These are phyloP conservation scores for Idris sp. DNA, from an alignment of 1,140 invertebrate species.

Conservation along the genomic window DNA sequence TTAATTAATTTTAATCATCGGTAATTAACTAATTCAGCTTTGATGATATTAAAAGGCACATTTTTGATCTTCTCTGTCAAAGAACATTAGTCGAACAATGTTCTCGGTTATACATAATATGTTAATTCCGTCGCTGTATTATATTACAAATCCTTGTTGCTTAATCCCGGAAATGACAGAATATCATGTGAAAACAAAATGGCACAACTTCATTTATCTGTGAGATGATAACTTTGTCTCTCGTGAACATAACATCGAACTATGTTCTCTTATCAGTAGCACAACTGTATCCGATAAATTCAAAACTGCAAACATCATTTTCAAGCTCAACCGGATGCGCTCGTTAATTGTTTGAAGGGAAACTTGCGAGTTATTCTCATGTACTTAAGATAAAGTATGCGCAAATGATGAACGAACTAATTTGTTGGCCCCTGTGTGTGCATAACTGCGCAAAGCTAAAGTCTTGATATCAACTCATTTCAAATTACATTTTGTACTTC, in stretches of 20 bases:
- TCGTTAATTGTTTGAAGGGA: constrained; percentile 42
- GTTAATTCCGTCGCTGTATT: constrained; percentile 23
- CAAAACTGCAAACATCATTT: constrained; percentile 55
- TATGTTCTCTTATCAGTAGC: constrained; percentile 46
- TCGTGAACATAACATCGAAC: constrained; percentile 41
- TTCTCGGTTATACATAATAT: constrained; percentile 8
- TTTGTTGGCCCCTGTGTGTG: constrained; percentile 7
- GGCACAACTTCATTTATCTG: constrained; percentile 24
- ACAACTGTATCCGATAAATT: constrained; percentile 48
- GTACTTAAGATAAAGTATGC: constrained; percentile 33
- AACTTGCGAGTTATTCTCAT: constrained; percentile 21
- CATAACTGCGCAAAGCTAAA: constrained; percentile 3
- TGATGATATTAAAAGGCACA: too few relatives aligned
- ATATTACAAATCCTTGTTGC: constrained; percentile 1
- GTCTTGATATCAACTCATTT: constrained; percentile 19
- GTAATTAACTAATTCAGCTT: too few relatives aligned
- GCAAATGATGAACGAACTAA: constrained; percentile 18
- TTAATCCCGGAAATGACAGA: constrained; percentile 32
- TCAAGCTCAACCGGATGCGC: constrained; percentile 12
- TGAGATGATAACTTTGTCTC: constrained; percentile 53
- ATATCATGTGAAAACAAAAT: constrained; percentile 36
- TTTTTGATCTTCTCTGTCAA: too few relatives aligned
- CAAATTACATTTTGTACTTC: background rate
- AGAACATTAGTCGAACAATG: too few relatives aligned
- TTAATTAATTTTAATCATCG: too few relatives aligned